Evolutionary conservation across 2,113 vertebrate species (phyloP), one percentile per base, ranked within the genome.

Genomic region (Microcebus tavaratra): DNA sequence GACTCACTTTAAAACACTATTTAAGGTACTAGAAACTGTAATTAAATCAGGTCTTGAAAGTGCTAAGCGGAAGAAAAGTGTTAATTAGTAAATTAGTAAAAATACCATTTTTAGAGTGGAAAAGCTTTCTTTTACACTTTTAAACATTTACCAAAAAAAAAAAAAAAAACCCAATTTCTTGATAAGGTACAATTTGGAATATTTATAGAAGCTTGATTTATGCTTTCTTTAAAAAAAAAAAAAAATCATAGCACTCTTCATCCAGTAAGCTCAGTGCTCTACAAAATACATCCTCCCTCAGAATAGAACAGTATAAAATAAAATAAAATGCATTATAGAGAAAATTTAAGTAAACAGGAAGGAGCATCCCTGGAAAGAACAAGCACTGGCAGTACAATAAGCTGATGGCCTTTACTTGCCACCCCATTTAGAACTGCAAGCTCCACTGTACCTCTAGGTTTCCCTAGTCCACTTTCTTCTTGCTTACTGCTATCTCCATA

Each of bases 51-150:
- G 92, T 98, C 97, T 97, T 98, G 96, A 97, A 98, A 98, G 98
- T 97, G 97, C 95, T 96, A 98, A 98, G 90, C 90, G 93, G 95
- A 96, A 98, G 91, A 97, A 97, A 98, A 97, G 95, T 98, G 98
- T 97, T 99, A 98, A 98, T 98, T 98, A 98, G 97, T 97, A 97
- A 97, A 98, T 98, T 98, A 98, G 97, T 97, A 96, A 97, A 97
- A 95, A 97, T 73, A 85, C 70, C 88, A 97, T 92, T 97, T 98
- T 97, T 96, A 90, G 93, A 95, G 85, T 59, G 76, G 78, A 92
- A 97, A 95, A 68, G 55, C 80, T 95, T 96, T 96, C 76, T 91
- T 94, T 92, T 72, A 95, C 79, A 96, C 72, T 90, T 97, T 96
- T 84, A 95, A 98, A 94, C 61, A 48, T 93, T 97, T 90, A 80